Evolutionary conservation across 35 echinoderm and acorn worm species (phyloP), one percentile per base, ranked within the genome.

Genomic region (Strongylocentrotus purpuratus): DNA sequence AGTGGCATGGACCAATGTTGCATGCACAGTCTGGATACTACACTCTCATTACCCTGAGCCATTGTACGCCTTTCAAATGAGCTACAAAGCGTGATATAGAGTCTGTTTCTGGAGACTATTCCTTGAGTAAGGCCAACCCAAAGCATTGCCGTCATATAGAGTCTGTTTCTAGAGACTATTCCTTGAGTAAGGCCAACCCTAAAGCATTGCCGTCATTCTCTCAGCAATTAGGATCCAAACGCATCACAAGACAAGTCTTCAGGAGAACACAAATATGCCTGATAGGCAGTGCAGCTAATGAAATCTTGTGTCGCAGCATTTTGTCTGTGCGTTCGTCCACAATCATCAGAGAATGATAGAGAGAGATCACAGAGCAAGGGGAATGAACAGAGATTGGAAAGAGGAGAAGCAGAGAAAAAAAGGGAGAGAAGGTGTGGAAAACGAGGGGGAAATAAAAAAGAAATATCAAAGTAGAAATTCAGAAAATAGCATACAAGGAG

Each of bases 251-350:
- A 78, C 25, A 78, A 28, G 65, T 78, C 65, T 78, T 78, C 65
- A 78, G 65, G 65, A 78, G 65, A 78, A 78, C 65, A 78, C 65
- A 78, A 78, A 78, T 78, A 28, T n/a, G 65, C 65, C 65, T 78
- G 65, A 78, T 78, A 18, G 65, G 65, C 65, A 78, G 65, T 22
- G 35, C 35, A 41, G 22, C 65, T 78, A 78, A 78, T 78, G 65
- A 78, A 78, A 78, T 78, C 65, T 78, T 78, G 65, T 28, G 65
- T 78, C 65, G 65, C 65, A 78, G 65, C 22, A n/a, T 78, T 78
- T 78, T n/a, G 65, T 22, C 65, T 28, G 65, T 8, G 65, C 65
- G 22, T 18, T 78, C 65, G 22, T 78, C 22, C 18, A 78, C 65
- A 78, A 78, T 78, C 20, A 28, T 5, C 15, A 78, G 65, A 78